These are phyloP conservation scores for Bombylius discolor DNA, from an alignment of 2,888 invertebrate genomes.

Conservation along the genomic window DNA sequence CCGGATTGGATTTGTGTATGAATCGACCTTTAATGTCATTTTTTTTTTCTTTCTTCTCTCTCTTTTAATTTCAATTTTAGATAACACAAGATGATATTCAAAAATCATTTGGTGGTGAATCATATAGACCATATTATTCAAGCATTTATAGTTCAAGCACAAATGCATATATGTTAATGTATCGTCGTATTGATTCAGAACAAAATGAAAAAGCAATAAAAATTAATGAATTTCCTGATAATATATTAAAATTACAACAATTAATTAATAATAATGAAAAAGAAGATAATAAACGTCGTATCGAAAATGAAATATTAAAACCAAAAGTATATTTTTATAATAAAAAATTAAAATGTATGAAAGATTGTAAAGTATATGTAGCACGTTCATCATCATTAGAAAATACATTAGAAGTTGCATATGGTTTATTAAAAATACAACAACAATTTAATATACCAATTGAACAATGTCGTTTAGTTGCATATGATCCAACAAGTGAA, in stretches of 20 bases:
- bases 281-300: conserved; percentile 39
- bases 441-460: conserved; percentile 39
- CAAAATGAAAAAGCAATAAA: conserved; percentile 51
- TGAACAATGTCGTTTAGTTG: conserved; percentile 58
- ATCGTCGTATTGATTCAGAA: conserved; percentile 56
- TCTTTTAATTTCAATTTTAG: conserved; percentile 30
- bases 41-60: too few species aligned
- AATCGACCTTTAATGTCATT: too few species aligned
- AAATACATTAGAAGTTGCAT: conserved; percentile 46
- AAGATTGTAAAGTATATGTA: conserved; percentile 45
- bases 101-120: conserved; percentile 73
- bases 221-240: conserved; percentile 57
- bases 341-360: conserved; percentile 41
- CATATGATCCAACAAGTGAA: conserved; percentile 50
- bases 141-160: conserved; percentile 67
- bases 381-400: conserved; percentile 45
- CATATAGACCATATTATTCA: conserved; percentile 53
- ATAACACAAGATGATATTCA: conserved; percentile 69
- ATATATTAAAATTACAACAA: conserved; percentile 51
- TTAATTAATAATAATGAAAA: conserved; percentile 54
- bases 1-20: too few species aligned
- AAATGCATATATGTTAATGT: conserved; percentile 87
- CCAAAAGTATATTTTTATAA: conserved; percentile 52
- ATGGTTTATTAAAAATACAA: conserved; percentile 45
- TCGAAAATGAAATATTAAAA: conserved; percentile 48